Evolutionary conservation across 2,888 invertebrate species (phyloP), one percentile per base, ranked within the genome.

Genomic region (Anthophora plumipes): DNA sequence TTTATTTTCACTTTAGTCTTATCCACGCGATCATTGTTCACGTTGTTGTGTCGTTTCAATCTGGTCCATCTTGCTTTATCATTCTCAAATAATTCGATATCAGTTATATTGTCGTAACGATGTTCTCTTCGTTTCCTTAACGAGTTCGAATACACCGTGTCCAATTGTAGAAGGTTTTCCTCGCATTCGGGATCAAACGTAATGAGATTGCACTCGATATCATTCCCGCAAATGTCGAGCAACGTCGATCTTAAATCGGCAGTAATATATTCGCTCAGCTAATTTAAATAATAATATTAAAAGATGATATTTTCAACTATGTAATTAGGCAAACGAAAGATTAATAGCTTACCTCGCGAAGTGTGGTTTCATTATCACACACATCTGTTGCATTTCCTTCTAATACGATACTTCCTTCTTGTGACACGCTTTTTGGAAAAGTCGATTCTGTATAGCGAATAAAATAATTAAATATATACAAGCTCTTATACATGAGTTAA

Each of bases 351-450:
- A 94, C 94, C 88, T 93, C 90, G 61, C 91, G 90, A 31, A 94
- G 85, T 66, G 93, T 91, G 46, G 92, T 89, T 37, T 91, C 90
- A 86, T 94, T 94, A 48, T 94, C 93, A 83, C 95, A 95, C 31
- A 89, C 71, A 0, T 92, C 89, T 1, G 92, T 91, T 4, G 84
- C 84, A 31, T 94, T 92, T 1, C 93, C 91, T 78, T 94, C 93
- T 20, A 95, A 83, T 20, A 93, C 90, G 37, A 95, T 89, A 2
- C 93, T 92, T 59, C 95, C 94, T 76, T 94, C 93, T 87, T 95
- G 94, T 50, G 93, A 92, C 14, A 94, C 90, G 79, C 93, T 93
- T 70, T 94, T 93, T 0, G 95, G 95, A 54, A 94, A 82, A 82
- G 94, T 93, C 0, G 94, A 93, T 66, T 94, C 95, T 95, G 84